Evolutionary conservation across 92 coral and sea anemone genomes (phyloP), one percentile per base, ranked within the genome.

Genomic region (Heliopora coerulea): DNA sequence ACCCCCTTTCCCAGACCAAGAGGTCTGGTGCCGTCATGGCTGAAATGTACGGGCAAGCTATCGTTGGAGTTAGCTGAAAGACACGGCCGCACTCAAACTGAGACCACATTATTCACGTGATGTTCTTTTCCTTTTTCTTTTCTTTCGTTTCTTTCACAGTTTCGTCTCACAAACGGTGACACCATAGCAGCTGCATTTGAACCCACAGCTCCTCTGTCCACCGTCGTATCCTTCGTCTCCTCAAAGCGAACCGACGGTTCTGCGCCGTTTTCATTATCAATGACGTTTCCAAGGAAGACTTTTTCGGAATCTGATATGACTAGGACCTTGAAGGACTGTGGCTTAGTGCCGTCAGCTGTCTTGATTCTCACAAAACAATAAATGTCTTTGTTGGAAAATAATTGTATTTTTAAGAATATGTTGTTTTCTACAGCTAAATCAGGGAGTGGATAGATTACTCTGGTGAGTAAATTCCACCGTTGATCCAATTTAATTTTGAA

Each of bases 281-380:
- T 96, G 58, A 87, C 96, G 48, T 90, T 90, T 77, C 98, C 98
- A 39, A 87, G 96, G 31, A 93, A 93, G 73, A 93, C 95, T 18
- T 93, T 87, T 62, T 74, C 91, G 0, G 88, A 89, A 11, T 81
- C 83, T 2, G 98, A 93, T 59, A 84, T 88, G 95, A 76, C 58
- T 34, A 93, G 68, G 74, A 87, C 91, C 52, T 80, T 93, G 13
- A 88, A 82, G 39, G 96, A 93, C 15, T 88, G 91, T 28, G 96
- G 92, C 2, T 87, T 93, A 0, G 98, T 90, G 0, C 97, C 98
- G 0, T 89, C 96, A 0, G 95, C 98, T 6, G 98, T 93, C 13
- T 35, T 93, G 44, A 88, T 93, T 56, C 79, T 93, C 21, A 90
- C 95, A 37, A 93, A 90, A 72, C 73, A 75, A 46, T 93, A 50